A percentile compares a stretch with the other conserved stretches of the same genome.
Conservation (phyloP, 1,140 invertebrate genomes). For the Drosophila auraria region DNA sequence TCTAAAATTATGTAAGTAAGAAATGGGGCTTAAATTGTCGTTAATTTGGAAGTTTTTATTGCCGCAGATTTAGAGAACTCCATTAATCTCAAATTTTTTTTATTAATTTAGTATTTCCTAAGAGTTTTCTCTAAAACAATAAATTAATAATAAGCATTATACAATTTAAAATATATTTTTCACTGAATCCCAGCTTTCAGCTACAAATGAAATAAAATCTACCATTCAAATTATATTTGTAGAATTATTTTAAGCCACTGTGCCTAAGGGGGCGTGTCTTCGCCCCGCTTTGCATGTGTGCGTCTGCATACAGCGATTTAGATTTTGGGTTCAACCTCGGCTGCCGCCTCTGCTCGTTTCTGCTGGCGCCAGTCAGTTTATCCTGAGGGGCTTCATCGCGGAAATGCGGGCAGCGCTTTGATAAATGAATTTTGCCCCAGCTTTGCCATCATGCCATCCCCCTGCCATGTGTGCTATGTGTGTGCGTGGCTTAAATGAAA, state of each 20-base stretch:
- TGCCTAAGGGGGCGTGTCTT: conserved; percentile 5
- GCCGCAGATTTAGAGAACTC: too few relatives aligned
- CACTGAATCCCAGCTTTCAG: too few relatives aligned
- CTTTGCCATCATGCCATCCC: conserved; percentile 17
- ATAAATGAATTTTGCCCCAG: conserved; percentile 74
- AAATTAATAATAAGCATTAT: too few relatives aligned
- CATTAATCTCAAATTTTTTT: too few relatives aligned
- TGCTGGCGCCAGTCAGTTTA: conserved; percentile 76
- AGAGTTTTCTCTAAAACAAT: too few relatives aligned
- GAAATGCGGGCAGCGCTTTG: conserved; percentile 78
- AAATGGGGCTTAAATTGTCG: too few relatives aligned
- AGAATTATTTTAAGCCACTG: conserved; percentile 18
- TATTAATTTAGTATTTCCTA: too few relatives aligned
- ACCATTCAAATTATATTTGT: neutral
- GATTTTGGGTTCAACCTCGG: conserved; percentile 72
- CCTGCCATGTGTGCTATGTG: neutral
- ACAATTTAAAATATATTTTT: too few relatives aligned
- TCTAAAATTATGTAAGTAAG: too few relatives aligned
- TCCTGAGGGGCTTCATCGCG: conserved; percentile 66
- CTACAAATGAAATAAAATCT: too few relatives aligned
- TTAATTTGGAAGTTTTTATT: too few relatives aligned
- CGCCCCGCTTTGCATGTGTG: conserved; percentile 33
- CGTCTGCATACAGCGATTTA: conserved; percentile 71
- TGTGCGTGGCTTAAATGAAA: conserved; percentile 74
- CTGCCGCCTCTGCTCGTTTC: conserved; percentile 68